Evolutionary conservation across 2,797 vertebrate genomes (phyloP).

Genomic region (Sphenopsis melanotis): DNA sequence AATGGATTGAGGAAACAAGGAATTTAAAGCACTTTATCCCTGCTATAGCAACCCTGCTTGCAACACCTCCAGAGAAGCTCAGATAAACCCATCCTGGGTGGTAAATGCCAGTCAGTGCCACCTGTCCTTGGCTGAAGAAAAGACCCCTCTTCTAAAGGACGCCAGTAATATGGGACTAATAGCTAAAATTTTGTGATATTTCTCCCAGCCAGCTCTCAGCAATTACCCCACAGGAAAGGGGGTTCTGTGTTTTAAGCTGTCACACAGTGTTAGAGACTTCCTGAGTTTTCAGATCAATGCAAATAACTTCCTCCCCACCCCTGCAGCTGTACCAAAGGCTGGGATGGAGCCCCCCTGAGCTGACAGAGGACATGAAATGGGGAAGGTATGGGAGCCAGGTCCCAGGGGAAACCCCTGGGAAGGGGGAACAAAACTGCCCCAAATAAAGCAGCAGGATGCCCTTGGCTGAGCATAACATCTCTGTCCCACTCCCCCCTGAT

Average conservation of each 20-base stretch:
- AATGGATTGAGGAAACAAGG: background rate
- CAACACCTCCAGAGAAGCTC: background rate
- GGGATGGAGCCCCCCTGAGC: background rate
- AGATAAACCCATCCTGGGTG: background rate
- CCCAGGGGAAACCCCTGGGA: background rate
- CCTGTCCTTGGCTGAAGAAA: background rate
- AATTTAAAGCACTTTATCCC: background rate
- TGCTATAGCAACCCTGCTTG: background rate
- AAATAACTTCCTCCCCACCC: background rate
- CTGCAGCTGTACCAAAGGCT: background rate
- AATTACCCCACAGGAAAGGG: background rate
- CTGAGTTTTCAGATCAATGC: background rate
- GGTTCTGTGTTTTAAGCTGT: background rate
- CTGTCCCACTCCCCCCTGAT: rapidly evolving
- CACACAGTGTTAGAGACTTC: background rate
- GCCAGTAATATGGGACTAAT: background rate
- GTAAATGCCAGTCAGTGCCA: background rate
- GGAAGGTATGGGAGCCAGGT: background rate
- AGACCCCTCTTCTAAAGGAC: background rate
- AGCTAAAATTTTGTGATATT: background rate
- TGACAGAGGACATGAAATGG: rapidly evolving
- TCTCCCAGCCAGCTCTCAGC: rapidly evolving
- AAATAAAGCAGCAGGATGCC: background rate
- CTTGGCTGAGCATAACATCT: background rate
- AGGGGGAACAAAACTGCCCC: background rate